Evolutionary conservation across 2,888 invertebrate genomes (phyloP), one percentile per base, ranked within the genome.

Genomic region (Melieria crassipennis): DNA sequence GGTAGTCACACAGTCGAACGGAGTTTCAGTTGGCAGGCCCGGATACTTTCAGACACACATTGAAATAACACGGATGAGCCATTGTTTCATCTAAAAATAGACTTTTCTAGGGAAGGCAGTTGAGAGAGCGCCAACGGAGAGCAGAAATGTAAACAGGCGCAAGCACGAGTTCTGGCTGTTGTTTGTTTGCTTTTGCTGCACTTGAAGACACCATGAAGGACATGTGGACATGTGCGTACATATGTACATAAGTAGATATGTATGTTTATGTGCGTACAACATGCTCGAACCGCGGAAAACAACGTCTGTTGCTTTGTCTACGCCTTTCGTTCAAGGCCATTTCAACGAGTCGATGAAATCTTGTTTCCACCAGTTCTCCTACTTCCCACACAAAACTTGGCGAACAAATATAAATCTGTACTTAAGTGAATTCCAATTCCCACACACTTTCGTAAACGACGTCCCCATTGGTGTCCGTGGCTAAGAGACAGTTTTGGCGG

Each of bases 261-360:
- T n/a, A 52, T n/a, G 11, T n/a, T 7, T 52, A 9, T 52, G 52
- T n/a, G 52, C 30, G 30, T 30, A 30, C 30, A 30, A 30, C 30
- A 30, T 30, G 30, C 30, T 30, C 30, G 30, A 30, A 30, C 30
- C 30, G 30, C 30, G 30, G 30, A 30, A 30, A 30, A 30, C 30
- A 30, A 30, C 30, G 30, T 30, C 3, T 30, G 30, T 30, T 30
- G 30, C 30, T 30, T 67, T 58, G 43, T 61, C 62, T 69, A 56
- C 69, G 62, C 63, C 57, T 62, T 62, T 56, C 62, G 55, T 69
- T 69, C 63, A 69, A 69, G 69, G 69, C 69, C 69, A 69, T 69
- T 67, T 67, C 58, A 30, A 30, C 30, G 30, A 30, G 30, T 30
- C 30, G 30, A 45, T 60, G 16, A 52, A 13, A 7, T 6, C 52